Base-by-base conservation (phyloP, 2,888 invertebrate species). In the Hyppa rectilinea region DNA sequence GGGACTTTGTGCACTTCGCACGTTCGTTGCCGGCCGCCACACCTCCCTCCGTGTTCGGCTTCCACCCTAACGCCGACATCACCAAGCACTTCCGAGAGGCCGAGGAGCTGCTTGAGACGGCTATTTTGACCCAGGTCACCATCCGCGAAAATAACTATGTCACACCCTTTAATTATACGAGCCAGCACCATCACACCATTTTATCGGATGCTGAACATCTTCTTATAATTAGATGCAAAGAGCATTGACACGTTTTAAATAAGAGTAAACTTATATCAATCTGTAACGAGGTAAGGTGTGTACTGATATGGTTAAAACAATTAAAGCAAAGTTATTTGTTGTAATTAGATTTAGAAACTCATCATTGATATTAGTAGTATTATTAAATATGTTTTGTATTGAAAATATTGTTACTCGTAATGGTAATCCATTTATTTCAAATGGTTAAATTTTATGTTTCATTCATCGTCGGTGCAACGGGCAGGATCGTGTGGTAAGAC, bases 11-110 rank as follows among this genome's bases (percentile, higher is more conserved):
- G 64, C 90, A 92, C 26, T 98, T 97, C 86, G 97, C 97, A 0
- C 97, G 95, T 31, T 96, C 97, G 38, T 92, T 99, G 84, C 99
- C 99, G 0, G 95, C 97, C 68, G 97, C 97, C 36, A 97, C 98
- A 23, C 96, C 97, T 67, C 99, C 99, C 0, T 97, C 97, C 75
- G 98, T 99, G 50, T 99, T 99, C 93, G 99, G 99, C 17, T 98
- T 99, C 97, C 97, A 99, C 91, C 97, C 98, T 71, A 99, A 99
- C 94, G 99, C 99, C 0, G 98, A 99, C 88, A 98, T 99, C 86
- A 97, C 98, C 87, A 98, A 98, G 91, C 99, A 99, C 91, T 98
- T 98, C 91, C 97, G 98, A 85, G 99, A 99, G 90, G 98, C 98
- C 0, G 97, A 97, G 84, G 96, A 97, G 74, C 89, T 99, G 67